These are phyloP conservation scores for Orchesella cincta DNA, from an alignment of 1,140 invertebrate genomes.

Conservation along the genomic window DNA sequence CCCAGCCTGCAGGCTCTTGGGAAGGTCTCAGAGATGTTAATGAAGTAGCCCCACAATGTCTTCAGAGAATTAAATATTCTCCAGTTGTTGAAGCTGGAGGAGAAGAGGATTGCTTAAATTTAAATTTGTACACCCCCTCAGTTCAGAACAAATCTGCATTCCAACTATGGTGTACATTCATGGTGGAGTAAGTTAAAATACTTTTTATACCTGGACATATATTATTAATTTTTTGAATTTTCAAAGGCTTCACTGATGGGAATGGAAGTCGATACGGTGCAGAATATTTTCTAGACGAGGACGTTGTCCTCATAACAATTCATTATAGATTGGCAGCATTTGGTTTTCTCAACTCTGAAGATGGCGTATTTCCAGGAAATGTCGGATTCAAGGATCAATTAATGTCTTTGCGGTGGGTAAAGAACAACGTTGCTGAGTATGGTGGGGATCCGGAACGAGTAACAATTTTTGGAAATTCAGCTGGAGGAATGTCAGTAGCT, in stretches of 20 bases:
- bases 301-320: conserved; percentile 29
- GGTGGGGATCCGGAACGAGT: conserved; percentile 50
- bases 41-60: not conserved
- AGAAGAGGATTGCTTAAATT: not conserved
- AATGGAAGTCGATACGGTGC: conserved; percentile 52
- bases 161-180: not conserved
- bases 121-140: not conserved
- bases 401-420: conserved; percentile 59
- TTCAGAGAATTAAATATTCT: not conserved
- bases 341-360: conserved; percentile 61
- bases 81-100: not conserved
- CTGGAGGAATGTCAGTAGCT: conserved; percentile 48
- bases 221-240: too few species aligned
- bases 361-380: conserved; percentile 60
- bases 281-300: conserved; percentile 34
- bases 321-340: not conserved
- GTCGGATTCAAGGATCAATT: conserved; percentile 63
- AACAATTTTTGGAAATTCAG: conserved; percentile 49
- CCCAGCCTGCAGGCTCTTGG: too few species aligned
- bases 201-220: too few species aligned
- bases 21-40: not conserved
- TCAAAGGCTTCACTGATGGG: conserved; percentile 51
- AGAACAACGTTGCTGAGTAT: conserved; percentile 55
- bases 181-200: not conserved
- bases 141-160: not conserved